Evolutionary conservation across 2,888 invertebrate species (phyloP), one percentile per base, ranked within the genome.

Genomic region (Salticus scenicus): DNA sequence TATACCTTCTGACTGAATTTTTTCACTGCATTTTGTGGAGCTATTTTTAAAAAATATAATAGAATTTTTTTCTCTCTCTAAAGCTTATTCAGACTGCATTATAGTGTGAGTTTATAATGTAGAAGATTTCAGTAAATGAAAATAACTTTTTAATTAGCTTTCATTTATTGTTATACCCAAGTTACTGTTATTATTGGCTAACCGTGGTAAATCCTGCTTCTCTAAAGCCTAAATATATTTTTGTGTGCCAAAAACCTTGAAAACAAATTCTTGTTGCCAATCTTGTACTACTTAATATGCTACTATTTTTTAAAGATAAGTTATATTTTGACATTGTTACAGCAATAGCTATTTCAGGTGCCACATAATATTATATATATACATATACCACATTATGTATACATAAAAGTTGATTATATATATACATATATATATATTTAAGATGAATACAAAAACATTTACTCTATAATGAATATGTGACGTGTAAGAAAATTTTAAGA

Each of bases 321-420:
- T 67, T 77, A 77, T 84, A 84, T 77, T 83, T 83, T 83, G 66
- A 84, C 77, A 84, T 73, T 84, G 73, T 84, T 77, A 57, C 57
- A 77, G 70, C 47, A 73, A 67, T 67, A 67, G 66, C 42, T 77
- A 37, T 72, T 77, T 69, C 47, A 42, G 67, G 83, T 84, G 77
- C 77, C 83, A 84, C 77, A 67, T 77, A 47, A 76, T 64, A 64
- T 71, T 70, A 72, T 81, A 67, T 69, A 75, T 80, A 73, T 51
- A 71, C 57, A 73, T 67, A 69, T 72, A 64, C 42, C 66, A 66
- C 14, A 67, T 33, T 73, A 73, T 80, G 57, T 72, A 81, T 42
- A 73, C 37, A 64, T 78, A 64, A 57, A 73, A 27, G 17, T 28
- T 28, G 69, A n/a, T n/a, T n/a, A n/a, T n/a, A n/a, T n/a, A n/a